These are phyloP conservation scores for Rutpela maculata DNA, from an alignment of 2,888 invertebrate species.

Conservation along the genomic window DNA sequence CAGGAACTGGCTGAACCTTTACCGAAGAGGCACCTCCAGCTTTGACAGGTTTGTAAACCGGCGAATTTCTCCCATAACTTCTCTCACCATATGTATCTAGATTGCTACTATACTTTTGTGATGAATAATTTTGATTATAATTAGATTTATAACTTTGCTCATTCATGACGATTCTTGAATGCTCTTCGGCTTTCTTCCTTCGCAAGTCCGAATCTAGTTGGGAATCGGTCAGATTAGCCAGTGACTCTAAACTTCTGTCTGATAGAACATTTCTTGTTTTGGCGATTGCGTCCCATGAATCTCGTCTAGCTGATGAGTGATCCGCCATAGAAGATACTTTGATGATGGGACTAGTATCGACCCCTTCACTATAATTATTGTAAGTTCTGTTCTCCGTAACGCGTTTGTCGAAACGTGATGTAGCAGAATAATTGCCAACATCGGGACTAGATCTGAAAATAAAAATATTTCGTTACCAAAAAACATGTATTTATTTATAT, in stretches of 20 bases:
- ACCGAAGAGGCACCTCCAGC: slow-evolving; percentile 91
- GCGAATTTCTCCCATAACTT: slow-evolving; percentile 60
- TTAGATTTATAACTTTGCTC: slow-evolving; percentile 58
- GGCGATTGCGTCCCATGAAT: slow-evolving; percentile 89
- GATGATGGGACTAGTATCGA: slow-evolving; percentile 78
- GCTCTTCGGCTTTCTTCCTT: slow-evolving; percentile 67
- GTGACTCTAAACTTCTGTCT: slow-evolving; percentile 82
- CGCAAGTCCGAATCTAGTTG: slow-evolving; percentile 74
- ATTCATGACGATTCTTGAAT: slow-evolving; percentile 63
- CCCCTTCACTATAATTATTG: slow-evolving; percentile 64
- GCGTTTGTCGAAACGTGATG: slow-evolving; percentile 66
- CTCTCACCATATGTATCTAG: slow-evolving; percentile 59
- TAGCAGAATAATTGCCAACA: slow-evolving; percentile 60
- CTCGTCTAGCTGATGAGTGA: slow-evolving; percentile 76
- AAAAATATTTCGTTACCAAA: not conserved
- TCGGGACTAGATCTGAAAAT: slow-evolving; percentile 63
- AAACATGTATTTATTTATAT: not conserved
- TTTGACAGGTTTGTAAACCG: slow-evolving; percentile 69
- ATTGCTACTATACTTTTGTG: slow-evolving; percentile 66
- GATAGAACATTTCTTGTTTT: slow-evolving; percentile 87
- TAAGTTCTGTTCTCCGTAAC: slow-evolving; percentile 64
- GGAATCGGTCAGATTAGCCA: slow-evolving; percentile 81
- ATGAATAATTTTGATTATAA: slow-evolving; percentile 63
- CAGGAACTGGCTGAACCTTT: slow-evolving; percentile 89
- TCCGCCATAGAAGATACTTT: slow-evolving; percentile 79